Evolutionary conservation across 1,140 invertebrate species (phyloP).

Genomic region (Drosophila bocki): DNA sequence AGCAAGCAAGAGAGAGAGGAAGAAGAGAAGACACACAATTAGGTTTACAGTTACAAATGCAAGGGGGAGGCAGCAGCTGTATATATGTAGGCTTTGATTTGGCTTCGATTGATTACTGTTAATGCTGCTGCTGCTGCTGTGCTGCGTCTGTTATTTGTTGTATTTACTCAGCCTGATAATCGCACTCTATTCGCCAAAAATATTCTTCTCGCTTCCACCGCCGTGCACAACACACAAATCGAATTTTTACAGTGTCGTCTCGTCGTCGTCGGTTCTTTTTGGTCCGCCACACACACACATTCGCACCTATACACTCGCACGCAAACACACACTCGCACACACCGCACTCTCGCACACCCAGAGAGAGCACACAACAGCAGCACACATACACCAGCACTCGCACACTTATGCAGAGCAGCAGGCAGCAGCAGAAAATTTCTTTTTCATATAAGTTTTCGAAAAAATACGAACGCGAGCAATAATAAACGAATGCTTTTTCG

Average conservation of each 20-base stretch:
- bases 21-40: conserved; percentile 60
- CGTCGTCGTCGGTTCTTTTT: conserved; percentile 76
- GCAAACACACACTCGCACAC: conserved; percentile 28
- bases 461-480: conserved; percentile 61
- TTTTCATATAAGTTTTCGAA: conserved; percentile 68
- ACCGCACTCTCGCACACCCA: conserved; percentile 43
- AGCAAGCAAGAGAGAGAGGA: conserved; percentile 37
- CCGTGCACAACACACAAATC: conserved; percentile 75
- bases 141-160: conserved; percentile 57
- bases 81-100: conserved; percentile 25
- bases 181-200: conserved; percentile 69
- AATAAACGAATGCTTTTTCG: conserved; percentile 53
- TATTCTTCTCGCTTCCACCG: conserved; percentile 56
- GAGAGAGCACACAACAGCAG: conserved; percentile 44
- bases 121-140: conserved; percentile 43
- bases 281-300: conserved; percentile 65
- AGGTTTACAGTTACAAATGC: conserved; percentile 73
- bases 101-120: conserved; percentile 66
- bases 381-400: conserved; percentile 31
- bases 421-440: conserved; percentile 73
- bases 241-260: conserved; percentile 74
- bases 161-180: conserved; percentile 69
- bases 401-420: conserved; percentile 27
- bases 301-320: conserved; percentile 27
- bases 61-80: conserved; percentile 25